Evolutionary conservation across 2,113 vertebrate genomes (phyloP).

Genomic region (Sinocyclocheilus grahami): DNA sequence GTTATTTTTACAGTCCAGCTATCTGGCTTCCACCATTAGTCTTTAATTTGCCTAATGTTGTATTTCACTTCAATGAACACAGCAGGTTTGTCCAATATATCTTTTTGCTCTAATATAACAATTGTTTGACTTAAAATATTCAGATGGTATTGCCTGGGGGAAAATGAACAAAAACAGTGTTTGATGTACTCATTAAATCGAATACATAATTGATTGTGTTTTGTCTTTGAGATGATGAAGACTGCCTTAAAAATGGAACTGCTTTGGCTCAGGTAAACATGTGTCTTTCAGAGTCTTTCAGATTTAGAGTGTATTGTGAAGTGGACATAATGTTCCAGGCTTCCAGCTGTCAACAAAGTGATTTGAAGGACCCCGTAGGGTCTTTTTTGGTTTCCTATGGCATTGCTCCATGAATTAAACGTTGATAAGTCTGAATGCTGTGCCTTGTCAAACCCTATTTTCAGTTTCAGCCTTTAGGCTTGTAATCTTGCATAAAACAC

Average conservation of each 20-base stretch:
- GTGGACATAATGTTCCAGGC: conserved; percentile 29
- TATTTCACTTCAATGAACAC: not conserved
- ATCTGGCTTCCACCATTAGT: not conserved
- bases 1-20: not conserved
- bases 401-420: conserved; percentile 27
- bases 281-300: not conserved
- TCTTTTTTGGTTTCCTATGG: not conserved
- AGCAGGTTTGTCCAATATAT: not conserved
- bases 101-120: not conserved
- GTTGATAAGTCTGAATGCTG: conserved; percentile 11
- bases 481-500: conserved; percentile 8
- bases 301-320: conserved; percentile 27
- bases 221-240: conserved; percentile 25
- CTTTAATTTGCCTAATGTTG: not conserved
- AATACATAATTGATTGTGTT: conserved; percentile 8
- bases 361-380: conserved; percentile 13
- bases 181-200: not conserved
- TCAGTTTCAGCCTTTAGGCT: not conserved
- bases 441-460: not conserved
- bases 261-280: conserved; percentile 1
- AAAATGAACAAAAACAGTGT: not conserved
- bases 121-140: not conserved
- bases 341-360: conserved; percentile 8
- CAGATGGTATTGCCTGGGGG: not conserved
- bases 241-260: not conserved